Evolutionary conservation across 2,888 invertebrate species (phyloP), one percentile per base, ranked within the genome.

Genomic region (Tiliacea citrago): DNA sequence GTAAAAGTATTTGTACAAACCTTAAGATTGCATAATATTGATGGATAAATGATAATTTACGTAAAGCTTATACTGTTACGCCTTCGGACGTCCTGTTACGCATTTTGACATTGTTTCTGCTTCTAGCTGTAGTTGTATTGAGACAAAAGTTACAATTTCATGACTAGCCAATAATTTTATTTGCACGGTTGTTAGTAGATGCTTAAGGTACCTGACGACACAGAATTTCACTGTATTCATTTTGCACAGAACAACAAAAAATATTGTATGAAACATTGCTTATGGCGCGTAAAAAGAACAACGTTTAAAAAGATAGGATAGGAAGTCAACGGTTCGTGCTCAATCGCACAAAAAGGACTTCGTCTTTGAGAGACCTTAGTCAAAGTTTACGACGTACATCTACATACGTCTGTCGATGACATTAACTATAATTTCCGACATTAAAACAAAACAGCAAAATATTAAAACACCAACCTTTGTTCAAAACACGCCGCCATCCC

Each of bases 401-500:
- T 3, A 16, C 24, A 49, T 51, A 39, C 0, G 6, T 18, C 18
- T 39, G 21, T 49, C 4, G 0, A 39, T 47, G 9, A 67, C n/a
- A 47, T 10, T 13, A 35, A n/a, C 13, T 4, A 47, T 55, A 0
- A 13, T 24, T 53, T 29, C 8, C 0, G 4, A 45, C n/a, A 47
- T 55, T 7, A 4, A 2, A 24, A 29, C 8, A 49, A 39, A 42
- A 51, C 10, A 45, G 60, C 18, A 55, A 49, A 61, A 45, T 49
- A 47, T 4, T 0, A 35, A 57, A 53, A 35, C 53, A 83, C 81
- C 29, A 42, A 96, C 96, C 94, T 89, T 86, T 93, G 89, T 96
- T 96, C n/a, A 96, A 80, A 61, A 93, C 42, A 2, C 90, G 90
- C 55, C 93, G 90, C 96, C 96, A 96, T 91, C 96, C 96, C 77